A percentile compares a stretch with the other conserved stretches of the same genome.
These are phyloP conservation scores for Graphium colonna DNA, from an alignment of 2,888 invertebrate genomes.

Conservation along the genomic window DNA sequence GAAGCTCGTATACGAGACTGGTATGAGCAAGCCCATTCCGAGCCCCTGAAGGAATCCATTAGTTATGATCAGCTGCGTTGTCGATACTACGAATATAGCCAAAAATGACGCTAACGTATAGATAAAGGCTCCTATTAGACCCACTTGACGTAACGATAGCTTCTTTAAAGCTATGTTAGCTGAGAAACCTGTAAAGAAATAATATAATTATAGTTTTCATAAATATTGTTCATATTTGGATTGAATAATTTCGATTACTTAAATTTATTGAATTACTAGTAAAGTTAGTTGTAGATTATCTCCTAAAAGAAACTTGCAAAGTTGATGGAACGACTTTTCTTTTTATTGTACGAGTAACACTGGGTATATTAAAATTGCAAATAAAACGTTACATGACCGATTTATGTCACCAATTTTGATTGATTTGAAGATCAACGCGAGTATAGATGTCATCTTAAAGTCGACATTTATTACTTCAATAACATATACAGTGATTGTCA, in stretches of 20 bases:
- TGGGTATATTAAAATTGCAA: too few species aligned
- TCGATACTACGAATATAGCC: constrained; percentile 82
- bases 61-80: constrained; percentile 82
- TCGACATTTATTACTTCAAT: too few species aligned
- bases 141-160: constrained; percentile 83
- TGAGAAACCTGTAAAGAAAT: constrained; percentile 80
- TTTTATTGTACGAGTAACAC: too few species aligned
- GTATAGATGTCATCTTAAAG: too few species aligned
- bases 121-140: constrained; percentile 82
- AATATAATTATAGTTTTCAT: not conserved
- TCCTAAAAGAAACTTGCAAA: too few species aligned
- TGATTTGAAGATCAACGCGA: too few species aligned
- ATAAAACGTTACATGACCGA: too few species aligned
- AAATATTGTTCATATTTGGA: not conserved
- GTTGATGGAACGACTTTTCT: too few species aligned
- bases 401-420: too few species aligned
- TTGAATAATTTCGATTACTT: not conserved
- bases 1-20: constrained; percentile 86
- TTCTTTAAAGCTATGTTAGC: constrained; percentile 84
- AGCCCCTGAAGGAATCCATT: constrained; percentile 83
- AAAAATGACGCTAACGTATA: constrained; percentile 82
- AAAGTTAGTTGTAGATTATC: too few species aligned
- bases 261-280: too few species aligned
- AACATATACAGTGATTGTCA: too few species aligned
- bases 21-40: constrained; percentile 86